Evolutionary conservation across 2,888 invertebrate genomes (phyloP), one percentile per base, ranked within the genome.

Genomic region (Caenorhabditis sinica): DNA sequence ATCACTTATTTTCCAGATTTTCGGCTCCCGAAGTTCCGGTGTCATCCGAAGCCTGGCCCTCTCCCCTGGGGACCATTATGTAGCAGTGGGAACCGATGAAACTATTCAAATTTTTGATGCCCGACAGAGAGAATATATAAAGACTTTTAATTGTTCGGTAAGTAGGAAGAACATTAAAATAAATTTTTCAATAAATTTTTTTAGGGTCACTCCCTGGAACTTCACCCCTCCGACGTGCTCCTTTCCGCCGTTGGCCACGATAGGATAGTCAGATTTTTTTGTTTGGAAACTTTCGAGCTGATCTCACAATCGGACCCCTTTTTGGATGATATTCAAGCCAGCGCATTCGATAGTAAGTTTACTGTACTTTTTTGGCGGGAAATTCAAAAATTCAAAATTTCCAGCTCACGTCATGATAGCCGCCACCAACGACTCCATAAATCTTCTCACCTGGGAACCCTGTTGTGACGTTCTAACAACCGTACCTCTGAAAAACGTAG

Each of bases 301-400:
- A 83, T 86, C 45, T 84, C 84, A n/a, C 84, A 84, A 56, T 84
- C 84, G 0, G 84, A 84, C 11, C 72, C 84, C n/a, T 84, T 84
- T 69, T 49, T 84, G 17, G 84, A 84, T 17, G 84, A 84, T 76
- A 76, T 84, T 69, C 84, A 84, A 73, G 84, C 81, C 9, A 69
- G 69, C 15, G 84, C 72, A 13, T 84, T 84, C 36, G 84, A 84
- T 73, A 81, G 83, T 83, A 45, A 77, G 66, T 66, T 56, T 56
- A n/a, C n/a, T n/a, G n/a, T n/a, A n/a, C 8, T 25, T 3, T n/a
- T 30, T 11, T n/a, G 49, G 49, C n/a, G 49, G 13, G 20, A 49
- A 49, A 49, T 49, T 49, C 20, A n/a, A 49, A 49, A 20, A 20
- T 40, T 40, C 13, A 13, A 43, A 72, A 49, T 33, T 66, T 85